Percentiles rank a stretch among this genome's conserved stretches.
These are phyloP conservation scores for Mamestra brassicae DNA, from an alignment of 2,888 invertebrate species.

Conservation along the genomic window DNA sequence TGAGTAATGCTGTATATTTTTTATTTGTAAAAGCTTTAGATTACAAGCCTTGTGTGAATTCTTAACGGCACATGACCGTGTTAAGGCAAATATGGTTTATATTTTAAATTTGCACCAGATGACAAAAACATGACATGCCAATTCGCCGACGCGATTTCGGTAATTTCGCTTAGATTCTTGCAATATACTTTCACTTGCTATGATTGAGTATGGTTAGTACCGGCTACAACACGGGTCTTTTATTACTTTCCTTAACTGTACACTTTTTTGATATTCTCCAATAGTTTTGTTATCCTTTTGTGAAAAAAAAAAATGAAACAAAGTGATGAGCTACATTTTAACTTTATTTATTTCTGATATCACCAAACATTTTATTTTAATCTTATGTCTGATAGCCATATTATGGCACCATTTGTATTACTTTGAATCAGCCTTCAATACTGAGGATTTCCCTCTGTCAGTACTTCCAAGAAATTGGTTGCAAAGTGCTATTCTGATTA, in stretches of 20 bases:
- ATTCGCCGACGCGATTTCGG: conserved; percentile 23
- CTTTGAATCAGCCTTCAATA: neutral
- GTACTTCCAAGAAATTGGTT: conserved; percentile 32
- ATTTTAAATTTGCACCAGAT: conserved; percentile 15
- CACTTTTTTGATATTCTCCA: neutral
- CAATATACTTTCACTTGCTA: conserved; percentile 60
- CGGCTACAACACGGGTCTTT: conserved; percentile 9
- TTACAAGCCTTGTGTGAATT: conserved; percentile 54
- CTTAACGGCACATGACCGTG: conserved; percentile 21
- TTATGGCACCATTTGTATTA: neutral
- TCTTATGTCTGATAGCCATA: neutral
- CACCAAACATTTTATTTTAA: neutral
- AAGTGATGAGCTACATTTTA: too few relatives aligned
- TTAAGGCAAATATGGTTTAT: conserved; percentile 21
- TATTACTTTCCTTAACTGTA: conserved; percentile 3
- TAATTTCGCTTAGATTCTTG: conserved; percentile 38
- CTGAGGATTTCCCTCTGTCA: conserved; percentile 26
- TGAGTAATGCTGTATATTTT: conserved; percentile 81
- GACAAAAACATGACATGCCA: neutral
- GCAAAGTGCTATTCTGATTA: neutral
- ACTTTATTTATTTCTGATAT: neutral
- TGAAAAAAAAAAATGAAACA: neutral
- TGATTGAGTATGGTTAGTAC: conserved; percentile 23
- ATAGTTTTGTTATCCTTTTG: neutral
- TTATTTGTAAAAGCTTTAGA: conserved; percentile 61